These are phyloP conservation scores for Tipula vernalis DNA, from an alignment of 2,888 invertebrate genomes.

Conservation along the genomic window DNA sequence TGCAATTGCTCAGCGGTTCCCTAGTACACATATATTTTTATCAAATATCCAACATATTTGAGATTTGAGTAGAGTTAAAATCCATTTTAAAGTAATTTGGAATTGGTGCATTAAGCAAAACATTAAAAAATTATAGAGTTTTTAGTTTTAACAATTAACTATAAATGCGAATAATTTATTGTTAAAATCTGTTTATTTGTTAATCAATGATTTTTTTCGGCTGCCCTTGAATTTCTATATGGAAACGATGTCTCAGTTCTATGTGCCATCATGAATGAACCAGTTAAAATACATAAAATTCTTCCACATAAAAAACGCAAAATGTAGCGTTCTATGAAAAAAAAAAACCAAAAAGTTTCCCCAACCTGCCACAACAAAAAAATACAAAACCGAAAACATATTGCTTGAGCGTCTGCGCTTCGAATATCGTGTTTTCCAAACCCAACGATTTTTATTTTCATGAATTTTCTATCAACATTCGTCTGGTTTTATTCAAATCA, in stretches of 20 bases:
- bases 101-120: too few species aligned
- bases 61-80: too few species aligned
- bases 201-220: background rate
- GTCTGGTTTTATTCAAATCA: background rate
- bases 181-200: background rate
- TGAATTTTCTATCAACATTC: background rate
- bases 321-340: background rate
- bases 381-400: background rate
- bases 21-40: too few species aligned
- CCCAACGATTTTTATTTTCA: background rate
- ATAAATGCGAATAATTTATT: too few species aligned
- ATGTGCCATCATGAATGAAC: background rate
- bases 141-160: too few species aligned
- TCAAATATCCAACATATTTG: too few species aligned
- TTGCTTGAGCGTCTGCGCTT: background rate
- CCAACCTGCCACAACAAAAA: background rate
- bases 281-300: background rate
- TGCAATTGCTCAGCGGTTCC: too few species aligned
- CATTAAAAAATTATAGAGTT: too few species aligned
- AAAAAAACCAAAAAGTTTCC: background rate
- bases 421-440: background rate
- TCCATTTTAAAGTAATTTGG: too few species aligned
- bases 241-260: background rate
- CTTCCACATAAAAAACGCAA: background rate
- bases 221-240: background rate